Conservation (phyloP, 2,888 invertebrate genomes). For the Odontocolon sp. region DNA sequence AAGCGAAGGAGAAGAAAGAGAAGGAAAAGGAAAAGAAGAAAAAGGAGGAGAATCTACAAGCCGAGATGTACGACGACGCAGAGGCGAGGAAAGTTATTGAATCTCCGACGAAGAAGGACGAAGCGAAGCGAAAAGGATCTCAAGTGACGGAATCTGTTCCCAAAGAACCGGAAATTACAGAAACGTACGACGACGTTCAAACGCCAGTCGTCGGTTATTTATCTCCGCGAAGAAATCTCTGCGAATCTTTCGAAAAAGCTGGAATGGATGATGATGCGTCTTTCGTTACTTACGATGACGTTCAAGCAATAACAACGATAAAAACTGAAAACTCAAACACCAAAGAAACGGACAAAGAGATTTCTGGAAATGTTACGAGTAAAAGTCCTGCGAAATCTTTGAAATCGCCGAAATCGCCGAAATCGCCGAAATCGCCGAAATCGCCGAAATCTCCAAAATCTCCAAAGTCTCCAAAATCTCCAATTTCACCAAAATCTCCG, state of each 20-base stretch:
- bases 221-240: background rate
- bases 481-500: conserved; percentile 21
- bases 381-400: background rate
- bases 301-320: background rate
- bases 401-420: no score
- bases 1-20: conserved; percentile 17
- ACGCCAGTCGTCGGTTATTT: background rate
- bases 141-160: background rate
- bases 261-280: background rate
- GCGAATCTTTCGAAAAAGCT: background rate
- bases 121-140: conserved; percentile 8
- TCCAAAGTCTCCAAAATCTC: no score
- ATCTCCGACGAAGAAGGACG: conserved; percentile 13
- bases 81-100: conserved; percentile 4
- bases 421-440: conserved; percentile 3
- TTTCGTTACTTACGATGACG: conserved; percentile 40
- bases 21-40: background rate
- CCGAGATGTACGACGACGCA: conserved; percentile 69
- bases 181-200: conserved; percentile 64
- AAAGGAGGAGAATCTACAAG: background rate
- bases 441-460: no score
- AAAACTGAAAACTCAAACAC: background rate
- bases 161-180: background rate
- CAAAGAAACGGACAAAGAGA: no score
- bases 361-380: background rate